Conservation (phyloP, 2,888 invertebrate species). For the Lepidocyrtinus sp. region DNA sequence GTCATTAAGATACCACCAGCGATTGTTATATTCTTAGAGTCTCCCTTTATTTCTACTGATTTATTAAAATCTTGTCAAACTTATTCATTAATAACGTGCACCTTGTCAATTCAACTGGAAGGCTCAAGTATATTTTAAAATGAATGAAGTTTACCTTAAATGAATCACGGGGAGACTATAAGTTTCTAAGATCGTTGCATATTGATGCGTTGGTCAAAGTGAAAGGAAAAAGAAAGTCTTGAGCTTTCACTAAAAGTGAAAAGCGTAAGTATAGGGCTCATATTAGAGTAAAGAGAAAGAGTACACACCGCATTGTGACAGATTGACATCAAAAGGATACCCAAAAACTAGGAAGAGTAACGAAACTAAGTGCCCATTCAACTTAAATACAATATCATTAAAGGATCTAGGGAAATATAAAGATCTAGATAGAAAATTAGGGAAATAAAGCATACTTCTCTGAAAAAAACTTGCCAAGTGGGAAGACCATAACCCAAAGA, state of each 20-base stretch:
- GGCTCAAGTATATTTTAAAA: too few relatives aligned
- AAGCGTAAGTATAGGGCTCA: neutral
- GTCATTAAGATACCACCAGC: neutral
- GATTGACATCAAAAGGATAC: constrained; percentile 27
- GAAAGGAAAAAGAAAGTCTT: neutral
- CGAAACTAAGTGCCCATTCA: neutral
- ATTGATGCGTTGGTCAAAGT: neutral
- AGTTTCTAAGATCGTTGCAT: too few relatives aligned
- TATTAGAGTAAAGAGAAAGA: neutral
- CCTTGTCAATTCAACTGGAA: constrained; percentile 40
- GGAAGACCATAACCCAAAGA: too few relatives aligned
- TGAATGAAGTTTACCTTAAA: too few relatives aligned
- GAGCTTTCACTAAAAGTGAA: neutral
- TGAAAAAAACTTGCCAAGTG: neutral
- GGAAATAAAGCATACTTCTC: neutral
- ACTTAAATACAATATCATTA: neutral
- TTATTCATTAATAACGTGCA: constrained; percentile 54
- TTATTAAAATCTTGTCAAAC: constrained; percentile 57
- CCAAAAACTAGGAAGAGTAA: neutral
- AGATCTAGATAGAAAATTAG: neutral
- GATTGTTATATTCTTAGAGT: neutral
- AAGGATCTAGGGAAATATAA: neutral
- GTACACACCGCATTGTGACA: constrained; percentile 28
- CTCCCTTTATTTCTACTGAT: constrained; percentile 43
- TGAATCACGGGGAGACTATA: too few relatives aligned